Evolutionary conservation across 1,140 invertebrate species (phyloP), one percentile per base, ranked within the genome.

Genomic region (Hermetia illucens): DNA sequence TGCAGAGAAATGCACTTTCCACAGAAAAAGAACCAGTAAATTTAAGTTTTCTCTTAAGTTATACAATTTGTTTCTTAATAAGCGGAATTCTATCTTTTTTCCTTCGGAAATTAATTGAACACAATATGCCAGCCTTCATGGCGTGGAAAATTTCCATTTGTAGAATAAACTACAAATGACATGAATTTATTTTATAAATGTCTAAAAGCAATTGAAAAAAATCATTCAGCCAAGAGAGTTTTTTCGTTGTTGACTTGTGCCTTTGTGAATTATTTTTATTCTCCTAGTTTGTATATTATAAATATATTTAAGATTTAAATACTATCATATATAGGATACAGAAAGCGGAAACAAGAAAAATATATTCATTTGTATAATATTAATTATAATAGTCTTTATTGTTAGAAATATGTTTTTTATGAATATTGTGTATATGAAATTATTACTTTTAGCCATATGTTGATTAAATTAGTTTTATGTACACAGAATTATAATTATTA

Each of bases 221-320:
- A 36, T 8, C 24, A 27, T 27, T 27, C 13, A 13, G 8, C 13
- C 24, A 27, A 13, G 24, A 27, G 8, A 27, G 41, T 51, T 54
- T 50, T 51, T 54, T 55, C 43, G 20, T 57, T 47, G 55, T 58
- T 58, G 53, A 58, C 55, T 58, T 58, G 55, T 58, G 55, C 55
- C 55, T 58, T 58, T 58, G 55, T 49, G 15, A 15, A 38, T 38
- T 27, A 27, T 27, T 9, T 27, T 27, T 27, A 27, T 9, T 9
- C 13, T 27, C 13, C 13, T 27, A 27, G 13, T 27, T 13, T 9
- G n/a, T n/a, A n/a, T n/a, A 27, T 27, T 27, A 9, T 27, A 27
- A 27, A 13, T 13, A 13, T 13, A 13, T 13, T 27, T 27, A 9
- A 27, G 8, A 27, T 27, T 27, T 27, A 27, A 9, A 27, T 27